phyloP scores from a whole-genome alignment of 2,888 invertebrate genomes.

The Diaphora mendica region DNA sequence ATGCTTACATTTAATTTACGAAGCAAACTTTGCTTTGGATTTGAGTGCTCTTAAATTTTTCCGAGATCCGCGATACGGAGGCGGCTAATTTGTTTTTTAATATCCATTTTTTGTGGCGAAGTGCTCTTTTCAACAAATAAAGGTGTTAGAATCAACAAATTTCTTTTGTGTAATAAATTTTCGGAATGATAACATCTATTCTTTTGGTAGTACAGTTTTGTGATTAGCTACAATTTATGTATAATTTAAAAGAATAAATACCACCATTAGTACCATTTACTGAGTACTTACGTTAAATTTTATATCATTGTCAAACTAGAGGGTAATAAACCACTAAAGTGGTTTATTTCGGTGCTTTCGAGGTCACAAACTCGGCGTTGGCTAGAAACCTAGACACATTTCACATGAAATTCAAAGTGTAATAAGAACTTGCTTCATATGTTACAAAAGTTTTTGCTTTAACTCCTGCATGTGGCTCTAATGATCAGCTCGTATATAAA shows the following conservation, averaged over 20 bases:
- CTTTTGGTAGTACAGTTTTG: slow-evolving; percentile 5
- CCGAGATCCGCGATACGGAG: slow-evolving; percentile 46
- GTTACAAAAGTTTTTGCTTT: slow-evolving; percentile 30
- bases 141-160: slow-evolving; percentile 46
- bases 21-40: slow-evolving; percentile 59
- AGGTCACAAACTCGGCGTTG: not conserved
- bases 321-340: slow-evolving; percentile 20
- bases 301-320: slow-evolving; percentile 4
- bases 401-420: slow-evolving; percentile 21
- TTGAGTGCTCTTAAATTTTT: slow-evolving; percentile 45
- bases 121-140: slow-evolving; percentile 41
- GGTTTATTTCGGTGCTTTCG: slow-evolving; percentile 7
- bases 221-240: slow-evolving; percentile 7
- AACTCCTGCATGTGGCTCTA: slow-evolving; percentile 19
- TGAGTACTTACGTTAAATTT: not conserved
- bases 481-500: slow-evolving; percentile 27
- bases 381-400: slow-evolving; percentile 11
- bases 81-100: slow-evolving; percentile 52
- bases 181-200: slow-evolving; percentile 31
- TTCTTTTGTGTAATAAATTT: slow-evolving; percentile 36
- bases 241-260: slow-evolving; percentile 4
- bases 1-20: slow-evolving; percentile 78
- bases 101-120: slow-evolving; percentile 34
- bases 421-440: slow-evolving; percentile 36
- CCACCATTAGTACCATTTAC: not conserved